phyloP scores from a whole-genome alignment of 2,888 invertebrate genomes.

The Orchesella flavescens region DNA sequence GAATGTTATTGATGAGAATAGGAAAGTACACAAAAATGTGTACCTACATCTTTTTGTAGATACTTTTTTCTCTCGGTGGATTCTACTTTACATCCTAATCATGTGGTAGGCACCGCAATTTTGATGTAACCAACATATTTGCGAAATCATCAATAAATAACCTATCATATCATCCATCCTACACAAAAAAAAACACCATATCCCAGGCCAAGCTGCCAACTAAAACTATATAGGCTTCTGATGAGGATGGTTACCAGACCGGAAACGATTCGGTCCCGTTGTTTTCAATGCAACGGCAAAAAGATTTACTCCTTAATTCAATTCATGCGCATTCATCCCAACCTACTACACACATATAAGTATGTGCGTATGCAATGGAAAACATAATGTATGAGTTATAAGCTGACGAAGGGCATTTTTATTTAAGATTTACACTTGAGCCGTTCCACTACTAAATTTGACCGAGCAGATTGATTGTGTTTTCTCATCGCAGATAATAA shows the following conservation, averaged over 20 bases:
- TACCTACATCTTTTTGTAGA: no score
- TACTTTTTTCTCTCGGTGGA: no score
- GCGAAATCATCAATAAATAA: conserved; percentile 1
- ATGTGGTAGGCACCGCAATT: neutral
- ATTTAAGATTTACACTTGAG: conserved; percentile 5
- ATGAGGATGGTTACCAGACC: conserved; percentile 61
- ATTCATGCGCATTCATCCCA: conserved; percentile 43
- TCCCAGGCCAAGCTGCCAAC: no score
- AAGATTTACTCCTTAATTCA: conserved; percentile 40
- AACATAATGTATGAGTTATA: conserved; percentile 4
- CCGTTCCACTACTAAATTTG: conserved; percentile 24
- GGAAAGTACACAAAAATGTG: no score
- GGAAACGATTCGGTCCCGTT: conserved; percentile 66
- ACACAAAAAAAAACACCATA: neutral
- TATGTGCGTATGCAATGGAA: conserved; percentile 12
- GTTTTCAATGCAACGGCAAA: conserved; percentile 43
- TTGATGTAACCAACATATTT: conserved; percentile 17
- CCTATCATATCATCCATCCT: neutral
- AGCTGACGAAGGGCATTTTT: neutral
- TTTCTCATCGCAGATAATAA: neutral
- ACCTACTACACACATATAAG: conserved; percentile 22
- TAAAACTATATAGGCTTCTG: neutral
- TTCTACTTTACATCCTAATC: neutral
- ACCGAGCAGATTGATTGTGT: conserved; percentile 28
- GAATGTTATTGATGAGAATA: no score